Conservation (phyloP, 2,888 invertebrate genomes). For the Eupithecia vulgata region DNA sequence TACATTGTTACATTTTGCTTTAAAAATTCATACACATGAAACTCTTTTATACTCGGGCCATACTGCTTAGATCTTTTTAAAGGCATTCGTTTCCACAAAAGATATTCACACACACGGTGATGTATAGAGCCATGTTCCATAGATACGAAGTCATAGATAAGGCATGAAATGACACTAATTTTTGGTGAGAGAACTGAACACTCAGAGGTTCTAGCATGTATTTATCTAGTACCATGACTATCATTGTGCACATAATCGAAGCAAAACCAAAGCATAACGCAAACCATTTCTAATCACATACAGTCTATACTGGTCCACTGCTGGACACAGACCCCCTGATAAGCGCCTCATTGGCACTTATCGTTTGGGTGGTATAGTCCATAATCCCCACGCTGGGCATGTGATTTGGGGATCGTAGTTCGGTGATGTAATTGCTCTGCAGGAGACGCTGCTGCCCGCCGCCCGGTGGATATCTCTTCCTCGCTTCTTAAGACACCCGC, state of each 20-base stretch:
- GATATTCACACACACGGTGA: conserved; percentile 1
- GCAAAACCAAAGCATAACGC: neutral
- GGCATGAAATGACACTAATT: neutral
- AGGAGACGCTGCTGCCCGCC: too few relatives aligned
- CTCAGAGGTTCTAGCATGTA: neutral
- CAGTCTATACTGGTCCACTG: neutral
- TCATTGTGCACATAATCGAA: neutral
- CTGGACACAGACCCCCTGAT: neutral
- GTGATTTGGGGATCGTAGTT: too few relatives aligned
- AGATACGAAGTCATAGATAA: neutral
- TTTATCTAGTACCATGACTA: neutral
- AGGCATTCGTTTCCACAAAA: neutral
- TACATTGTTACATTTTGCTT: neutral
- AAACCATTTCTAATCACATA: neutral
- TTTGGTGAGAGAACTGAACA: neutral
- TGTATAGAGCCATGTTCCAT: neutral
- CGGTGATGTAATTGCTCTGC: too few relatives aligned
- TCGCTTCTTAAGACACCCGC: neutral
- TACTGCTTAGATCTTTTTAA: neutral
- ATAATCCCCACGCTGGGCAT: neutral
- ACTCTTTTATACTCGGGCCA: neutral
- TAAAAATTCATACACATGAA: neutral
- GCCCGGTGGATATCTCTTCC: neutral
- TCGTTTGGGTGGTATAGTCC: neutral
- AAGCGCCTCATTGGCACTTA: too few relatives aligned